Evolutionary conservation across 2,113 vertebrate species (phyloP), one percentile per base, ranked within the genome.

Genomic region (Myocastor coypus): DNA sequence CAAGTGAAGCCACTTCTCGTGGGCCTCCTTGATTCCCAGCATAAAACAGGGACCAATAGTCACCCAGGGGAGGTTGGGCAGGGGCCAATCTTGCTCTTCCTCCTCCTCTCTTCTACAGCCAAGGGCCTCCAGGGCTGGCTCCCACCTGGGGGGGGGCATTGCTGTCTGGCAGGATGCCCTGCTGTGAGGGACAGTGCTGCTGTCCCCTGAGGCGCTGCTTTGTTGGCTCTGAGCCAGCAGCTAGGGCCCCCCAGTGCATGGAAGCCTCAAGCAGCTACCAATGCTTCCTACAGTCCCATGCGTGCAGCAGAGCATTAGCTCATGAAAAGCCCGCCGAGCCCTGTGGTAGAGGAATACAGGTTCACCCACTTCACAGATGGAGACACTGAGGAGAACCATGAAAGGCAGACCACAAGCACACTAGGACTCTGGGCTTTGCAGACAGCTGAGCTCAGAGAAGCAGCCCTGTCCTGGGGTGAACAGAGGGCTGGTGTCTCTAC

Each of bases 331-430:
- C 30, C 26, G 10, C 8, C 4, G 26, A 32, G 14, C 10, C 59
- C 40, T n/a, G 0, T 0, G 17, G 14, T 5, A 16, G 28, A 68
- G 20, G 13, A 32, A 30, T 50, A 2, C 52, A 0, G 14, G 5
- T 6, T 5, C 66, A 13, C 52, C 89, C 89, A 69, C 13, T 77
- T 8, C 69, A 73, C 69, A 73, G 69, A 73, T 40, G 69, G 69
- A 37, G 69, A 24, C 22, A 40, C n/a, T 9, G 52, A 92, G 84
- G 42, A 66, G 80, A 7, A 30, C 14, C 37, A 64, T 12, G 17
- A 32, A 13, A 30, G 4, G 12, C 3, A n/a, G 32, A 64, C 5
- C n/a, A 6, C 13, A 0, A 75, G 85, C 13, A 50, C 64, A 64
- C n/a, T 34, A n/a, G 1, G 2, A 37, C 30, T 22, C 11, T 46